Evolutionary conservation across 2,888 invertebrate species (phyloP).

Genomic region (Thera obeliscata): DNA sequence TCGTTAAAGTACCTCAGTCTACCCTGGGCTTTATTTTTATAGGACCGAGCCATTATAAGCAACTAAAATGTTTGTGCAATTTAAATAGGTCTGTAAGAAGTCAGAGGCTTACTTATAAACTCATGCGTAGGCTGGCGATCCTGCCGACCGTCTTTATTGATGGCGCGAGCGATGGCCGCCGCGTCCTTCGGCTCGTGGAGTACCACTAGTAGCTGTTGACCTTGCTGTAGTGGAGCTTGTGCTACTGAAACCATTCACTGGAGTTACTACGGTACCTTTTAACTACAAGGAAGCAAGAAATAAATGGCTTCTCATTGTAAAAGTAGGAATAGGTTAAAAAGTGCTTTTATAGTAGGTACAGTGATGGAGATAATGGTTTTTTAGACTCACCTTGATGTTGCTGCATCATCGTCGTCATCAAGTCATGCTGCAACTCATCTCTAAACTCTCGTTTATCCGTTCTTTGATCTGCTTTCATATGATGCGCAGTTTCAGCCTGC

Average conservation of each 20-base stretch:
- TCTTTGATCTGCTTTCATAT: conserved; percentile 65
- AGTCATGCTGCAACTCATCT: conserved; percentile 84
- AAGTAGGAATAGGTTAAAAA: too few relatives aligned
- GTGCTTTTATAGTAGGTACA: not conserved
- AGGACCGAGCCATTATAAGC: too few relatives aligned
- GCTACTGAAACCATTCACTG: conserved; percentile 27
- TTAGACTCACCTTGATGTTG: conserved; percentile 66
- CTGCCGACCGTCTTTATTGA: conserved; percentile 81
- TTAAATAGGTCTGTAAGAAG: too few relatives aligned
- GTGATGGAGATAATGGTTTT: not conserved
- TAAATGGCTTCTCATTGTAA: too few relatives aligned
- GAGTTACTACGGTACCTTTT: not conserved
- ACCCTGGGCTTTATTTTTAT: too few relatives aligned
- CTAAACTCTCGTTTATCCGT: conserved; percentile 75
- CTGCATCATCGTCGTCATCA: conserved; percentile 81
- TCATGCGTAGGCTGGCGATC: conserved; percentile 70
- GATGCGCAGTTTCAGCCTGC: conserved; percentile 65
- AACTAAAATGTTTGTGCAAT: too few relatives aligned
- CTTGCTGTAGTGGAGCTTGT: conserved; percentile 74
- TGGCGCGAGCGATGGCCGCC: conserved; percentile 78
- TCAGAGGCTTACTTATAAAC: conserved; percentile 69
- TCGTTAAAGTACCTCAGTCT: too few relatives aligned
- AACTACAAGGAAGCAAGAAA: not conserved
- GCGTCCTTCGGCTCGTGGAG: conserved; percentile 81
- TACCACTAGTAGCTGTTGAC: conserved; percentile 81